These are phyloP conservation scores for Idaea straminata DNA, from an alignment of 2,888 invertebrate genomes.

Conservation along the genomic window DNA sequence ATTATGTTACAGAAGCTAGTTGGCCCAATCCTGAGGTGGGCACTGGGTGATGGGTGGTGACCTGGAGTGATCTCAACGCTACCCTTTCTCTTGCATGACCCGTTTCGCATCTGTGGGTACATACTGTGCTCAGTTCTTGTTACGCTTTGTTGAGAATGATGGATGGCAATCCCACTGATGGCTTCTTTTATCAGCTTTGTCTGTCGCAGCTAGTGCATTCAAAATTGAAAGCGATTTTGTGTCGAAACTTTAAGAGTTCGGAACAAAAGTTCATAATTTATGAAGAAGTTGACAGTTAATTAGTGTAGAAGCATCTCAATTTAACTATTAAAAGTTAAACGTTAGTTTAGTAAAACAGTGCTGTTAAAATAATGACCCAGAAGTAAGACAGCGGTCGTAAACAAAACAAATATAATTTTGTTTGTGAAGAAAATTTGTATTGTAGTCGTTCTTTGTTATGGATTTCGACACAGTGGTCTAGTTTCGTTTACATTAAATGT, in stretches of 20 bases:
- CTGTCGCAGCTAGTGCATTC: background rate
- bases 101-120: background rate
- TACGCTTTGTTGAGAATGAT: constrained; percentile 4
- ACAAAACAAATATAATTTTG: background rate
- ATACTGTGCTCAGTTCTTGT: background rate
- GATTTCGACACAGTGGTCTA: constrained; percentile 1
- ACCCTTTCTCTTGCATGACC: background rate
- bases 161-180: constrained; percentile 14
- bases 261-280: background rate
- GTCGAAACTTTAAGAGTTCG: background rate
- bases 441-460: background rate
- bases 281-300: background rate
- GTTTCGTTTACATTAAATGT: constrained; percentile 4
- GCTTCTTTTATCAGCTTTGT: constrained; percentile 7
- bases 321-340: background rate
- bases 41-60: background rate
- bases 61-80: background rate
- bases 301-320: background rate
- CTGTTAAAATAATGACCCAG: background rate
- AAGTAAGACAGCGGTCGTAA: background rate
- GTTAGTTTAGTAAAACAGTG: background rate
- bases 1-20: background rate
- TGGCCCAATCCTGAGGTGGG: background rate
- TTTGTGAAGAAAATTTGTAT: background rate
- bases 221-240: background rate